Evolutionary conservation across 1,140 invertebrate species (phyloP).

Genomic region (Popillia japonica): DNA sequence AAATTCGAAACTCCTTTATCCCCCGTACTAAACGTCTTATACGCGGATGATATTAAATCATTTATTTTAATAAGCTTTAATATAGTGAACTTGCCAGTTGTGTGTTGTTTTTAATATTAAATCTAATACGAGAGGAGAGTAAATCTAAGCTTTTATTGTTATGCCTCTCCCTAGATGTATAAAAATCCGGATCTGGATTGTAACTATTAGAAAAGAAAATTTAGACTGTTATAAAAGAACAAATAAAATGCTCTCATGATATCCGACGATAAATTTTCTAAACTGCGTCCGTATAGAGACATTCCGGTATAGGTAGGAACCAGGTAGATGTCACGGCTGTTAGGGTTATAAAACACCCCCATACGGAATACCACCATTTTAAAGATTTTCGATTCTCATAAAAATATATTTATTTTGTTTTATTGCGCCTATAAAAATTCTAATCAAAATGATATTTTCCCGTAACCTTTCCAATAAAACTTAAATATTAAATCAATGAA

Average conservation of each 20-base stretch:
- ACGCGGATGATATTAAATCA: neutral
- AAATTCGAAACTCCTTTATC: neutral
- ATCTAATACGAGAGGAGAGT: no score
- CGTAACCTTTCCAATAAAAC: constrained; percentile 23
- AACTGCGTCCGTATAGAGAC: constrained; percentile 54
- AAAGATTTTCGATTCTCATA: constrained; percentile 42
- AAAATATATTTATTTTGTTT: constrained; percentile 43
- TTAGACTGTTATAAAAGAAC: constrained; percentile 55
- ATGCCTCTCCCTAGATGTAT: neutral
- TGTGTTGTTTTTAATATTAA: no score
- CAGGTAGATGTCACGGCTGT: constrained; percentile 47
- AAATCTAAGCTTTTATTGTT: constrained; percentile 29
- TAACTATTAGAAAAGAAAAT: constrained; percentile 54
- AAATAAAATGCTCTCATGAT: constrained; percentile 57
- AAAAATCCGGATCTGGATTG: constrained; percentile 30
- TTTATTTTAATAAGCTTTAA: constrained; percentile 24
- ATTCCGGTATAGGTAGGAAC: constrained; percentile 48
- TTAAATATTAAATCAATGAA: neutral
- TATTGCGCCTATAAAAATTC: constrained; percentile 37
- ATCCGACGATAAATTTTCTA: constrained; percentile 55
- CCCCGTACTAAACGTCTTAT: neutral
- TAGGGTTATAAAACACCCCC: constrained; percentile 45
- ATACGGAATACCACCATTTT: constrained; percentile 41
- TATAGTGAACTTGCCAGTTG: no score
- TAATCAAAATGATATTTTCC: neutral